These are phyloP conservation scores for Argyresthia goedartella DNA, from an alignment of 2,888 invertebrate genomes.

Conservation along the genomic window DNA sequence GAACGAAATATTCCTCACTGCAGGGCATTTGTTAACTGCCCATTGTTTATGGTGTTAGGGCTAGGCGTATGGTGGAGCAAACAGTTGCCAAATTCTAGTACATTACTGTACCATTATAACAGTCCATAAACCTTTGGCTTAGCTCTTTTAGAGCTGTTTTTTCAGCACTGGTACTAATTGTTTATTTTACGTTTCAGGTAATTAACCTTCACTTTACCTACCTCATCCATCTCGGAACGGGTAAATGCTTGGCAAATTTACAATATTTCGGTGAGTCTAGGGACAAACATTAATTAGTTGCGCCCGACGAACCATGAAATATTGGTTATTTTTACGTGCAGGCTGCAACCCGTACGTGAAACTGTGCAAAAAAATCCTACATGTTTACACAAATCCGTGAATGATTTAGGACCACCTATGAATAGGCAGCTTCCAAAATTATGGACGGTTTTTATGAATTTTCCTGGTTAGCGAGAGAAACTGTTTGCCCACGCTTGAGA, in stretches of 20 bases:
- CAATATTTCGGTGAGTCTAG: conserved; percentile 56
- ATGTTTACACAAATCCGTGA: too few relatives aligned
- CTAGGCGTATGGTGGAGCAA: too few relatives aligned
- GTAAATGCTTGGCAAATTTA: conserved; percentile 54
- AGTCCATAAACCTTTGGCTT: not conserved
- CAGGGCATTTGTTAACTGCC: too few relatives aligned
- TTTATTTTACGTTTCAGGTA: conserved; percentile 61
- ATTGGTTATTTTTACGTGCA: conserved; percentile 3
- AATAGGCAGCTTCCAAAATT: too few relatives aligned
- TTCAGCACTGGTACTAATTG: conserved; percentile 27
- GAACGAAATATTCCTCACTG: too few relatives aligned
- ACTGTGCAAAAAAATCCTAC: not conserved
- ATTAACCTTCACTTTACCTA: conserved; percentile 62
- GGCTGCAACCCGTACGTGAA: not conserved
- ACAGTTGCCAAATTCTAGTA: too few relatives aligned
- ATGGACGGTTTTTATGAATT: not conserved
- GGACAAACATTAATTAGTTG: conserved; percentile 46
- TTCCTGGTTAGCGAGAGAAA: not conserved
- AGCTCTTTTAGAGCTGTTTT: conserved; percentile 9
- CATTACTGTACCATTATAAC: not conserved
- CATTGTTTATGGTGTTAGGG: too few relatives aligned
- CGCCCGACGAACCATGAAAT: conserved; percentile 7
- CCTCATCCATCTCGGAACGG: conserved; percentile 34
- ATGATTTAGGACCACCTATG: too few relatives aligned
- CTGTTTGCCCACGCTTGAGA: too few relatives aligned